Base-by-base conservation (phyloP, 2,888 invertebrate species). In the Callimorpha dominula region DNA sequence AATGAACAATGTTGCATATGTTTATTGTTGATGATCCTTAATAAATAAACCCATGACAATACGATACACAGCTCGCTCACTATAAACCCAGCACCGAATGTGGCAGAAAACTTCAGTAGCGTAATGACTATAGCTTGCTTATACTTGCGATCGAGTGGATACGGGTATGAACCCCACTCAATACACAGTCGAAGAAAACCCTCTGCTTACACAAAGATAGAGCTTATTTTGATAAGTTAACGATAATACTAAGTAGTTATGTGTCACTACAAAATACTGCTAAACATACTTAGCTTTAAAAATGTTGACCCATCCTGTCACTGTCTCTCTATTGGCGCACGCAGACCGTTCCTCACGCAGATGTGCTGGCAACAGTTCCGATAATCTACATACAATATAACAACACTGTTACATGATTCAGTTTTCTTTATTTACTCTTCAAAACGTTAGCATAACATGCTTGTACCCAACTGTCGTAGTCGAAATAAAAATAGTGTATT, bases 231-330 rank as follows among this genome's bases (percentile, higher is more conserved):
- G 54, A 54, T 54, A 54, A 20, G 1, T 54, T n/a, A 54, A n/a
- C n/a, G 1, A 31, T 31, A 31, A 31, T 31, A 31, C 31, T 31
- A n/a, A n/a, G n/a, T n/a, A 8, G 4, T 5, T 14, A 15, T 50
- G 15, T 50, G 60, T 31, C 31, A 63, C 14, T 5, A 49, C 3
- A 49, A 49, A 12, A 2, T 20, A 4, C 9, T 20, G 2, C 40
- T 5, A 46, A 43, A 88, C 90, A 89, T 89, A 97, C 97, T 96
- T 96, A 6, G 97, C 94, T 90, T 97, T 97, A 81, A 97, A 97
- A 0, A 97, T 97, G 92, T 98, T 98, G 15, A 98, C 97, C 98
- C 98, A 98, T 78, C 98, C 98, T 0, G 97, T 97, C 2, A 98
- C 97, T 0, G 96, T 93, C 49, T 96, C 90, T 79, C 95, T 92